A percentile compares a stretch with the other conserved stretches of the same genome.
Conservation (phyloP, 2,888 invertebrate species). For the Dichetophora obliterata region DNA sequence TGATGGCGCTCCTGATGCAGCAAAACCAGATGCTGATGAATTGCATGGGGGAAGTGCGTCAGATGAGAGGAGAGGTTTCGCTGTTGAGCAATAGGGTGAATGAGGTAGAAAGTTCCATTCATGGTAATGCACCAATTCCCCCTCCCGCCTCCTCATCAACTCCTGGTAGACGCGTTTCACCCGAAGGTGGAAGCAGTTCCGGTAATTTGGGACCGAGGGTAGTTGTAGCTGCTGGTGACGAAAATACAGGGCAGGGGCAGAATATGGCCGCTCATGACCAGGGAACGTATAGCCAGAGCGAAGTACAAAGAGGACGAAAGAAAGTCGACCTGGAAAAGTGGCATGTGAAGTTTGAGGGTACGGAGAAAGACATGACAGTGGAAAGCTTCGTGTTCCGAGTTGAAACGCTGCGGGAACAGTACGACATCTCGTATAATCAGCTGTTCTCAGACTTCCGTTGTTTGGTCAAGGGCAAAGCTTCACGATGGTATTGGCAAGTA, state of each 20-base stretch:
- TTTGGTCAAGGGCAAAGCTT: conserved; percentile 24
- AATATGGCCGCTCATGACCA: background rate
- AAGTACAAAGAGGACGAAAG: background rate
- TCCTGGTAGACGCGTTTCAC: no score
- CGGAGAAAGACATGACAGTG: conserved; percentile 12
- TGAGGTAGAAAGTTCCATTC: no score
- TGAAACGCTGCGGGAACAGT: conserved; percentile 31
- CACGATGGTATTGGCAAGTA: conserved; percentile 40
- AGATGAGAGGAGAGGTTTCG: conserved; percentile 9
- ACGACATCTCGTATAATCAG: conserved; percentile 21
- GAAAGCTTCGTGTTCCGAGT: conserved; percentile 37
- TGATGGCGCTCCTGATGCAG: background rate
- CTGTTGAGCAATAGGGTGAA: no score
- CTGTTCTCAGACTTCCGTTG: conserved; percentile 33
- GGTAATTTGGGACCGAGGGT: no score
- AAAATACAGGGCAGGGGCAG: no score
- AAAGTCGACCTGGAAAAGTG: conserved; percentile 14
- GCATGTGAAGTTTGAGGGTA: conserved; percentile 18
- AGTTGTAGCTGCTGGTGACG: no score
- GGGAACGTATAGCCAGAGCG: background rate
- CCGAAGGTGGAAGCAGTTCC: no score
- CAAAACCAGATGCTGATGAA: background rate
- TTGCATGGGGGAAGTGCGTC: conserved; percentile 14
- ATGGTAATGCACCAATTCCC: no score
- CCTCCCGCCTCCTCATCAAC: no score